phyloP scores from a whole-genome alignment of 2,888 invertebrate species.

The Nomada fabriciana region DNA sequence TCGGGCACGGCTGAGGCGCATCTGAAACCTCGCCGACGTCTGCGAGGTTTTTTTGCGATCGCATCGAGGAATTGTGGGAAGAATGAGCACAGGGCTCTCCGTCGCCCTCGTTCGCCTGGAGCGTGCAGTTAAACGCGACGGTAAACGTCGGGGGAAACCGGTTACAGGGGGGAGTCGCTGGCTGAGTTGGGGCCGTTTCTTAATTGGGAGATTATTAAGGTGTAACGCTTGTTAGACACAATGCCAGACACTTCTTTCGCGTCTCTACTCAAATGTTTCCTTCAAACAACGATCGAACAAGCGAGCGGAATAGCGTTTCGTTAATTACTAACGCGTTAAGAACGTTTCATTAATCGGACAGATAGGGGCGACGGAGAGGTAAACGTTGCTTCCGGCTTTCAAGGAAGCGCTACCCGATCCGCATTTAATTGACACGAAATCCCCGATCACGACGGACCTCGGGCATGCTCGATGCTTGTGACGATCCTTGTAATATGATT shows the following conservation, averaged over 20 bases:
- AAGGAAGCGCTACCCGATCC: background rate
- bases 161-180: constrained; percentile 6
- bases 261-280: background rate
- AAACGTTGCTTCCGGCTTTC: background rate
- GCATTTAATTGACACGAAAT: constrained; percentile 22
- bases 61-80: constrained; percentile 47
- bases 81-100: constrained; percentile 8
- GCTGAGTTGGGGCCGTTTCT: constrained; percentile 18
- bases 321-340: constrained; percentile 30
- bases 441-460: too few species aligned
- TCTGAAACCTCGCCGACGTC: constrained; percentile 65
- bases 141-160: constrained; percentile 37
- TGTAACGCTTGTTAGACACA: constrained; percentile 13
- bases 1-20: constrained; percentile 66
- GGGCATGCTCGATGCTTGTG: background rate
- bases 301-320: constrained; percentile 3
- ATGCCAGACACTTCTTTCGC: constrained; percentile 1
- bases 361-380: background rate
- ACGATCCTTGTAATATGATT: background rate
- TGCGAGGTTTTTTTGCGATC: constrained; percentile 51
- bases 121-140: constrained; percentile 44
- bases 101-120: constrained; percentile 11
- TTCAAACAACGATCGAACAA: background rate
- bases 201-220: constrained; percentile 55
- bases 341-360: constrained; percentile 11